These are phyloP conservation scores for Brachylomia viminalis DNA, from an alignment of 2,888 invertebrate species.

Conservation along the genomic window DNA sequence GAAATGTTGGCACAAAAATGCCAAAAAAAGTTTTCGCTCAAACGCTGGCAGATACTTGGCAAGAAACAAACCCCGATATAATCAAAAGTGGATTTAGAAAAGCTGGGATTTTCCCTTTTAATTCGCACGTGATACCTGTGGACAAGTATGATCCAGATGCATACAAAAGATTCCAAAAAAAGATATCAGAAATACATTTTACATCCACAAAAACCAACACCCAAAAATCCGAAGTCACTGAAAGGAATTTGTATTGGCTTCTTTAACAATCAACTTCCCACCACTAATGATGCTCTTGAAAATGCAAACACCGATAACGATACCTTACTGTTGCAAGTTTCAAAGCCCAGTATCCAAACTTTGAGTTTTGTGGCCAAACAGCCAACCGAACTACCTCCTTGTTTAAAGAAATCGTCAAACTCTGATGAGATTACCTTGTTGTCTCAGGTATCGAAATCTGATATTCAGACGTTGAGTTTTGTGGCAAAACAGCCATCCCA, in stretches of 20 bases:
- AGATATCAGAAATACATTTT: too few species aligned
- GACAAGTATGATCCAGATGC: slow-evolving; percentile 14
- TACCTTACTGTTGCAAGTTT: too few species aligned
- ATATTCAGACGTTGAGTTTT: not conserved
- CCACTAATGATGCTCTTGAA: too few species aligned
- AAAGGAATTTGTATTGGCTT: too few species aligned
- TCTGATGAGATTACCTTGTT: not conserved
- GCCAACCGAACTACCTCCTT: not conserved
- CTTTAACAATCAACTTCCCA: too few species aligned
- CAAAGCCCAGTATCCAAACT: too few species aligned
- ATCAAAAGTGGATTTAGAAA: slow-evolving; percentile 22
- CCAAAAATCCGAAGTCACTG: too few species aligned
- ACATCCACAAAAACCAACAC: too few species aligned
- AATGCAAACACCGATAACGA: too few species aligned
- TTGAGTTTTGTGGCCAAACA: too few species aligned
- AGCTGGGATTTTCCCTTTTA: not conserved
- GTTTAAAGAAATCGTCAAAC: not conserved
- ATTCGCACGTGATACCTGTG: slow-evolving; percentile 7
- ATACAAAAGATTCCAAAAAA: slow-evolving; percentile 1
- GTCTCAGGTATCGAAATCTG: not conserved
- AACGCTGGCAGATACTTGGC: slow-evolving; percentile 9
- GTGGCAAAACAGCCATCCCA: not conserved
- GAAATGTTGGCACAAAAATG: slow-evolving; percentile 11
- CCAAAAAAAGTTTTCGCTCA: slow-evolving; percentile 6
- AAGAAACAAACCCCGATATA: slow-evolving; percentile 14